Evolutionary conservation across 2,797 vertebrate genomes (phyloP).

Genomic region (Tenualosa ilisha): DNA sequence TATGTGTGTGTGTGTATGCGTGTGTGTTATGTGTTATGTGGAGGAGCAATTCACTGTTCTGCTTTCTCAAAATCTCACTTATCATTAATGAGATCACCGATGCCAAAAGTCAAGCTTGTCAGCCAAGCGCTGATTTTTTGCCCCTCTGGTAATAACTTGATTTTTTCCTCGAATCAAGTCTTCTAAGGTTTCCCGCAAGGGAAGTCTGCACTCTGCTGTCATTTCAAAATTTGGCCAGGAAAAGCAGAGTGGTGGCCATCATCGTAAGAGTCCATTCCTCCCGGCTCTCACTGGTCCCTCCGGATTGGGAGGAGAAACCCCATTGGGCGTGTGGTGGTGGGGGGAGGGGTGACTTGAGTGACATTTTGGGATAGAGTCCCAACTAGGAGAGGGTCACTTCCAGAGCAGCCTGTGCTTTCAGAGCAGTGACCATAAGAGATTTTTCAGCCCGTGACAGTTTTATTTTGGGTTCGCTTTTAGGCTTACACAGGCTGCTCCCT

Average conservation of each 20-base stretch:
- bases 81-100: not conserved
- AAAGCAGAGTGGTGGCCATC: not conserved
- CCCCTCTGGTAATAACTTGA: not conserved
- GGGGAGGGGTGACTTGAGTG: no score
- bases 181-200: not conserved
- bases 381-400: no score
- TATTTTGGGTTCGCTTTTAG: not conserved
- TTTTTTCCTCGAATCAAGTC: not conserved
- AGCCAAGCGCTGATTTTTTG: not conserved
- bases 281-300: not conserved
- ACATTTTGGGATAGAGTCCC: no score
- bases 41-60: no score
- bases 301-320: not conserved
- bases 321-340: not conserved
- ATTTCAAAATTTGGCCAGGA: not conserved
- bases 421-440: no score
- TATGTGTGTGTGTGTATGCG: slow-evolving; percentile 28
- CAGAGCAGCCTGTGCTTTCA: no score
- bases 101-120: not conserved
- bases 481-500: not conserved
- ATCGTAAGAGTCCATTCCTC: not conserved
- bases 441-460: not conserved
- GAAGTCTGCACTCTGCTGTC: not conserved
- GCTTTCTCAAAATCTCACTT: not conserved
- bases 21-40: not conserved